Base-by-base conservation (phyloP, 2,797 vertebrate species). In the Ispidina picta region DNA sequence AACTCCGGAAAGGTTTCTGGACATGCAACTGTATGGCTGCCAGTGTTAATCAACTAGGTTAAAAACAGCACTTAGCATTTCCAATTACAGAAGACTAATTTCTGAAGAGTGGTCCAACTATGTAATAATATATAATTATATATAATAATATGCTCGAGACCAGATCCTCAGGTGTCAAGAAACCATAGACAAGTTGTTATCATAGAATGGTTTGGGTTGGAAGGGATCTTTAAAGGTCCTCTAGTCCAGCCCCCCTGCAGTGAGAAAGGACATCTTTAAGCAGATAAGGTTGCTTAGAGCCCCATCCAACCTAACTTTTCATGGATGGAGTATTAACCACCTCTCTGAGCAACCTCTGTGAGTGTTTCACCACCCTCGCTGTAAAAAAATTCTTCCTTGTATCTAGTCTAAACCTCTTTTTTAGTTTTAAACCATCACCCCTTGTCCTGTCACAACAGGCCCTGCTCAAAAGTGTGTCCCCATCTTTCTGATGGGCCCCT, bases 11-110 rank as follows among this genome's bases (percentile, higher is more conserved):
- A 28, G 10, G 18, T 55, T 90, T 65, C 72, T 86, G 79, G 80
- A 91, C 77, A 68, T 0, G 1, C 31, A 89, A 79, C 64, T 55
- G 65, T 71, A 55, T 6, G 39, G 75, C 62, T 83, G 62, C 65
- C 81, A 64, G 22, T 31, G 54, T 48, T 90, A 88, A 91, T 88
- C 63, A 86, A 62, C 72, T 31, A 35, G 2, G 43, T 48, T 49
- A 90, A 90, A 96, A 94, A 77, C 29, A 93, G 78, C n/a, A 86
- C 65, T 74, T 69, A 86, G 8, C 51, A 85, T 41, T 90, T 74
- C 51, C 75, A 90, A 77, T 51, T 55, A 86, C 65, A 80, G 69
- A 85, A 77, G 25, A 68, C 39, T 69, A 8, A 65, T 65, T 96
- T 77, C 69, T 82, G 62, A 86, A 86, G 25, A 49, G 25, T 15